Evolutionary conservation across 2,113 vertebrate species (phyloP).

Genomic region (Stegastes partitus): DNA sequence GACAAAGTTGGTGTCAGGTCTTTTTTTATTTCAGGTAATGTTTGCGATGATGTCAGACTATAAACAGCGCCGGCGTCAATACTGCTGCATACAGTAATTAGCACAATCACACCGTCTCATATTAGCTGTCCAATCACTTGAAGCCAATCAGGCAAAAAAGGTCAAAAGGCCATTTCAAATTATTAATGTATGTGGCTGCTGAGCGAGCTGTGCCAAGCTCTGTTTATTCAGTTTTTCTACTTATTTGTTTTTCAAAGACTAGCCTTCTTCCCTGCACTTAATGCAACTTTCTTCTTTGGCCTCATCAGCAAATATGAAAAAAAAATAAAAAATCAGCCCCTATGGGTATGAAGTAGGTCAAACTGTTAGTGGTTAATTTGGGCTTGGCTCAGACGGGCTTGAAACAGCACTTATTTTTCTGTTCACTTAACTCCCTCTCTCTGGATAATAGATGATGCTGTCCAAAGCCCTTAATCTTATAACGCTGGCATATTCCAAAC

Average conservation of each 20-base stretch:
- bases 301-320: slow-evolving; percentile 80
- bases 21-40: slow-evolving; percentile 56
- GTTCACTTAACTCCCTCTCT: slow-evolving; percentile 61
- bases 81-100: slow-evolving; percentile 23
- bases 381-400: slow-evolving; percentile 52
- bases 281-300: slow-evolving; percentile 75
- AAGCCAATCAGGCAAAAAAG: slow-evolving; percentile 32
- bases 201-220: slow-evolving; percentile 4
- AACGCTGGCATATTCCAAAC: slow-evolving; percentile 51
- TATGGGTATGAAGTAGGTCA: slow-evolving; percentile 79
- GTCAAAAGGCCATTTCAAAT: slow-evolving; percentile 55
- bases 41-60: slow-evolving; percentile 43
- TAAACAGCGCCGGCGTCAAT: slow-evolving; percentile 27
- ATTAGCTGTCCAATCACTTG: slow-evolving; percentile 1
- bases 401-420: slow-evolving; percentile 72
- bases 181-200: slow-evolving; percentile 28
- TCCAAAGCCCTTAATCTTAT: slow-evolving; percentile 63
- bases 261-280: slow-evolving; percentile 51
- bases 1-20: slow-evolving; percentile 44
- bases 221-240: slow-evolving; percentile 65
- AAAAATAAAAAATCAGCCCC: slow-evolving; percentile 69
- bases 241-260: slow-evolving; percentile 78
- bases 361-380: slow-evolving; percentile 75
- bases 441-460: slow-evolving; percentile 63
- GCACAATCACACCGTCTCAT: neutral